Evolutionary conservation across 2,888 invertebrate species (phyloP).

Genomic region (Dynastes tityus): DNA sequence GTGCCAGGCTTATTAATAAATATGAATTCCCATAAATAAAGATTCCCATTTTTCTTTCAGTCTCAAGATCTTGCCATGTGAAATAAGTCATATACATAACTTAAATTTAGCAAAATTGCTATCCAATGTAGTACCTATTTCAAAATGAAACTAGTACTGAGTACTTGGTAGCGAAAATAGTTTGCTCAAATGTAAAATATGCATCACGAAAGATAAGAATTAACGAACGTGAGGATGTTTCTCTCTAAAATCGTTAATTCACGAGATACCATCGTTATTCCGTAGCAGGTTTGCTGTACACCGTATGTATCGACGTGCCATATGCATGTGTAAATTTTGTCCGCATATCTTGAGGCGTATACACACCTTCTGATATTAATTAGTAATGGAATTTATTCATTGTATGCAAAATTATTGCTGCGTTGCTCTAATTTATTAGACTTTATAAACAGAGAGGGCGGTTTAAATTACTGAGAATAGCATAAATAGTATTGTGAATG

Average conservation of each 20-base stretch:
- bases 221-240: neutral
- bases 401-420: slow-evolving; percentile 18
- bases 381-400: slow-evolving; percentile 33
- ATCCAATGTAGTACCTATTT: too few species aligned
- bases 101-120: too few species aligned
- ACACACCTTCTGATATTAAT: slow-evolving; percentile 37
- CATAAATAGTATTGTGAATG: slow-evolving; percentile 4
- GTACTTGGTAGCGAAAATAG: too few species aligned
- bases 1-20: too few species aligned
- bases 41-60: too few species aligned
- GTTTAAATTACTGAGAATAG: slow-evolving; percentile 3
- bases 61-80: too few species aligned
- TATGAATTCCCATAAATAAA: too few species aligned
- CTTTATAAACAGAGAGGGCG: slow-evolving; percentile 5
- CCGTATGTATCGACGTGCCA: neutral
- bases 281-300: neutral
- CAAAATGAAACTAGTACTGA: too few species aligned
- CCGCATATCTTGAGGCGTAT: neutral
- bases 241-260: neutral
- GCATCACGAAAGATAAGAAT: neutral
- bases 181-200: too few species aligned
- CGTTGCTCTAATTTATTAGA: slow-evolving; percentile 11
- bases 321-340: slow-evolving; percentile 33
- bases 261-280: too few species aligned
- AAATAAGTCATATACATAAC: too few species aligned